Conservation (phyloP, 1,140 invertebrate genomes). For the Drosophila asahinai region DNA sequence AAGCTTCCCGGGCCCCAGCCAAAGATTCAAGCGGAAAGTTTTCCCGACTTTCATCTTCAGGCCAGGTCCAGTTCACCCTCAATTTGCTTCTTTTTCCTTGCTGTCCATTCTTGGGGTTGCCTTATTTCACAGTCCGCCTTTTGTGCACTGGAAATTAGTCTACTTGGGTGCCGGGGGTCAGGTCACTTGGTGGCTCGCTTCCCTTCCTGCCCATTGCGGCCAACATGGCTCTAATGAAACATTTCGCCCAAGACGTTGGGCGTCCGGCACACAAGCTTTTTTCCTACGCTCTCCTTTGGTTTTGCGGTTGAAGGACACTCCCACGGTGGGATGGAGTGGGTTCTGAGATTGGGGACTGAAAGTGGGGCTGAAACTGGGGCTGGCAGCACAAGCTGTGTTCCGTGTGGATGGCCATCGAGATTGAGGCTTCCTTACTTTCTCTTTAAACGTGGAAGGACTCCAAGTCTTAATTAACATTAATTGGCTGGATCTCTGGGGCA, state of each 20-base stretch:
- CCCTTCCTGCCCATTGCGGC: conserved; percentile 61
- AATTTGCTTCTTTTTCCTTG: conserved; percentile 23
- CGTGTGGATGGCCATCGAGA: conserved; percentile 48
- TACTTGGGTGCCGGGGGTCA: conserved; percentile 3
- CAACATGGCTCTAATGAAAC: conserved; percentile 77
- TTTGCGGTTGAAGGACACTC: conserved; percentile 73
- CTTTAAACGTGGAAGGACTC: conserved; percentile 35
- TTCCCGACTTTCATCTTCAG: conserved; percentile 61
- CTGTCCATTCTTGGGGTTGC: conserved; percentile 47
- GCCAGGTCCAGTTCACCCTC: conserved; percentile 33
- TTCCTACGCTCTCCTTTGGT: conserved; percentile 30
- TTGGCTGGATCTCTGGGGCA: conserved; percentile 23
- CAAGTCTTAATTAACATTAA: conserved; percentile 71
- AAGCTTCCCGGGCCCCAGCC: conserved; percentile 18
- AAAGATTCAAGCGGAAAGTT: conserved; percentile 50
- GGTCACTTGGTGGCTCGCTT: conserved; percentile 11
- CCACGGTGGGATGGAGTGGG: conserved; percentile 6
- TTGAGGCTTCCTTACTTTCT: conserved; percentile 35
- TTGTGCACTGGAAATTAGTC: conserved; percentile 77
- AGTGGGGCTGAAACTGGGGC: conserved; percentile 6
- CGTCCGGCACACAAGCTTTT: conserved; percentile 48
- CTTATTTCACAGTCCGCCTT: conserved; percentile 53
- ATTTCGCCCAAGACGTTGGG: conserved; percentile 72
- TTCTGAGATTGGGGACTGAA: conserved; percentile 18
- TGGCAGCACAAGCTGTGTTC: conserved; percentile 52